phyloP scores from a whole-genome alignment of 2,113 vertebrate genomes.

The Tauraco erythrolophus region DNA sequence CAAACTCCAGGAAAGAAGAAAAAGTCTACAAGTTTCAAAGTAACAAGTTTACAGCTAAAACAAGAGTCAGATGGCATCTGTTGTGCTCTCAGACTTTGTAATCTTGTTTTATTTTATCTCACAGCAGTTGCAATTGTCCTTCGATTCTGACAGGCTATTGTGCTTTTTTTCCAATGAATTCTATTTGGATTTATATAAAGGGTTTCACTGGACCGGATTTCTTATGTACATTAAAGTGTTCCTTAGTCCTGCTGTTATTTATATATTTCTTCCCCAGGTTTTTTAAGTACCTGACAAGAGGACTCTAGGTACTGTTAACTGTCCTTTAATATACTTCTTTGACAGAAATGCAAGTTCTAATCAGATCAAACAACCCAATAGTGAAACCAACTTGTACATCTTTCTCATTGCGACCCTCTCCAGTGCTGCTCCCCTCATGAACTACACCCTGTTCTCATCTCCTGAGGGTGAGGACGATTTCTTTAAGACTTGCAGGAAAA shows the following conservation, averaged over 20 bases:
- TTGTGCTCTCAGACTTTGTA: background rate
- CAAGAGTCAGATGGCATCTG: background rate
- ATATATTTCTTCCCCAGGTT: background rate
- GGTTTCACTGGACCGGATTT: background rate
- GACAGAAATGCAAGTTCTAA: background rate
- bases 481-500: background rate
- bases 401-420: background rate
- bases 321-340: background rate
- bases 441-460: background rate
- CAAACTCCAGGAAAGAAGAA: background rate
- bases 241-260: background rate
- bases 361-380: background rate
- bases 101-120: constrained; percentile 10
- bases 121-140: background rate
- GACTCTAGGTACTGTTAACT: background rate
- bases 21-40: background rate
- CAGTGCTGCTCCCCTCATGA: background rate
- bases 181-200: background rate
- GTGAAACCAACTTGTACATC: background rate
- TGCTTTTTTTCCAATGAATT: background rate
- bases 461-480: background rate
- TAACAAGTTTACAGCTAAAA: background rate
- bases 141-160: background rate
- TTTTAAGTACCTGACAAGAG: background rate
- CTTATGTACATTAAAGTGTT: background rate